phyloP scores from a whole-genome alignment of 1,140 invertebrate genomes.

The Akabosia matsudoensis region DNA sequence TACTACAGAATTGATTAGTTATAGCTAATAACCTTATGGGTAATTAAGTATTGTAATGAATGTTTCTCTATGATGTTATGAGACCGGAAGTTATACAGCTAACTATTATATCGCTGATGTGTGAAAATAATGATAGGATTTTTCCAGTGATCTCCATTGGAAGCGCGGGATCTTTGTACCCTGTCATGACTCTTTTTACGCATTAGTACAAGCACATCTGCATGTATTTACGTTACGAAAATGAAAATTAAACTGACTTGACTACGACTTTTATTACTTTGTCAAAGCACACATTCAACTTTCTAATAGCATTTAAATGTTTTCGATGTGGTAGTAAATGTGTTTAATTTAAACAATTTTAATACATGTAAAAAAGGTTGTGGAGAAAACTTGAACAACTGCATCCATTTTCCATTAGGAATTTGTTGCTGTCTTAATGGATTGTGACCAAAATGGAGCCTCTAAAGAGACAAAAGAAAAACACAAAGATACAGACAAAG shows the following conservation, averaged over 20 bases:
- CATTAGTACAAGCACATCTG: background rate
- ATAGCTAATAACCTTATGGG: too few relatives aligned
- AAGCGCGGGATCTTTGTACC: too few relatives aligned
- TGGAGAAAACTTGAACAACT: background rate
- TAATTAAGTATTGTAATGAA: too few relatives aligned
- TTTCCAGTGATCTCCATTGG: too few relatives aligned
- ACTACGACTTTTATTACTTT: background rate
- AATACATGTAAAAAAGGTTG: background rate
- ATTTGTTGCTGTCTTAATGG: background rate
- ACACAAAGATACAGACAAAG: too few relatives aligned
- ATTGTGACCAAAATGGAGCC: background rate
- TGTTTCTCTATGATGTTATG: too few relatives aligned
- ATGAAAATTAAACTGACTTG: background rate
- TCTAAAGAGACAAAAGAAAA: background rate
- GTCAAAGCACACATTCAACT: background rate
- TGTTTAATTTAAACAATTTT: background rate
- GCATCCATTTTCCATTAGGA: background rate
- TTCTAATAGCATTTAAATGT: background rate
- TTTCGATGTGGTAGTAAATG: background rate
- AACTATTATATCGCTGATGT: too few relatives aligned
- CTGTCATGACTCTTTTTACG: background rate
- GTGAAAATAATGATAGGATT: too few relatives aligned
- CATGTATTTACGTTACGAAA: background rate
- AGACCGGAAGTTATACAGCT: too few relatives aligned
- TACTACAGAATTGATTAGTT: too few relatives aligned